Conservation (phyloP, 92 coral and sea anemone species). For the Phenganax subtilis region DNA sequence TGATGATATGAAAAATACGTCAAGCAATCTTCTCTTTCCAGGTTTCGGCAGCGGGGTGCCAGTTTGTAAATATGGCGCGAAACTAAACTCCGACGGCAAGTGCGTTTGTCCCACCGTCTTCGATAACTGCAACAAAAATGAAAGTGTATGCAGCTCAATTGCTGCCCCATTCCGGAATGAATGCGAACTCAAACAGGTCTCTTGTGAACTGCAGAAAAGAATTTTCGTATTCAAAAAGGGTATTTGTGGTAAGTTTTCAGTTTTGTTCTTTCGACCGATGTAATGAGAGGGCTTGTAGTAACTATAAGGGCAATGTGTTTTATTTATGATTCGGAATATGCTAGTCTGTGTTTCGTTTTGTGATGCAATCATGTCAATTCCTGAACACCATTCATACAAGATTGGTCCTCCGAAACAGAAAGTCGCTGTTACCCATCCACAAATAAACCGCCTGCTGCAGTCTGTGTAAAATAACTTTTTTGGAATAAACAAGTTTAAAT, state of each 20-base stretch:
- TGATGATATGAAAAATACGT: background rate
- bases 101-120: conserved; percentile 3
- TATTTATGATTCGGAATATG: too few species aligned
- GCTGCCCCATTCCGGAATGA: background rate
- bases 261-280: background rate
- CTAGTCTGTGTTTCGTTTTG: too few species aligned
- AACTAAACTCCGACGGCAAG: background rate
- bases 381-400: too few species aligned
- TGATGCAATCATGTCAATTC: too few species aligned
- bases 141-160: background rate
- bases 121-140: background rate
- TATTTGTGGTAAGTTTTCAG: conserved; percentile 3
- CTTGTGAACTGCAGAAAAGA: background rate
- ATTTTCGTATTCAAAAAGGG: conserved; percentile 10
- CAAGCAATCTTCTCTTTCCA: background rate
- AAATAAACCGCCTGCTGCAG: too few species aligned
- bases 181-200: background rate
- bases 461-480: too few species aligned
- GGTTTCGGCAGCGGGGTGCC: background rate
- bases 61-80: conserved; percentile 6
- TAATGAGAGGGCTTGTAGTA: too few species aligned
- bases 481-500: too few species aligned
- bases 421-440: too few species aligned
- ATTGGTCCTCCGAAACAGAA: too few species aligned
- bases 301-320: too few species aligned